Evolutionary conservation across 2,888 invertebrate genomes (phyloP).

Genomic region (Mythimna albipuncta): DNA sequence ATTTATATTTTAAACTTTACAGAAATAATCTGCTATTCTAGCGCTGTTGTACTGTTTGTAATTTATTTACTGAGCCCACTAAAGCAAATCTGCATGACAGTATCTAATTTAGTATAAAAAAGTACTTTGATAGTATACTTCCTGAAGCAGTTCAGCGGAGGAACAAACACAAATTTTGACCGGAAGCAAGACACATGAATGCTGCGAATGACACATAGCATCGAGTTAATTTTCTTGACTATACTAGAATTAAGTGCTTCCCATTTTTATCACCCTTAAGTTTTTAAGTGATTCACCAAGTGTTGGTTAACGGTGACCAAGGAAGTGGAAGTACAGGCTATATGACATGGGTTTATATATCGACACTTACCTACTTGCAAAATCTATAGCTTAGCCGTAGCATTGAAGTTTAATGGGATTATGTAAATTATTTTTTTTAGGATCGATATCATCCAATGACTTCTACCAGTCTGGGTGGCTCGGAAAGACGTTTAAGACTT

Average conservation of each 20-base stretch:
- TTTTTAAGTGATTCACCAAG: slow-evolving; percentile 31
- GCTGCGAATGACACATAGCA: slow-evolving; percentile 40
- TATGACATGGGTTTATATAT: neutral
- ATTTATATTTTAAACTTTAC: neutral
- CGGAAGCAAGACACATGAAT: slow-evolving; percentile 30
- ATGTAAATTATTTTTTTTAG: neutral
- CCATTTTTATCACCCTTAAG: slow-evolving; percentile 40
- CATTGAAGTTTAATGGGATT: neutral
- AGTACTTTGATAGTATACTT: slow-evolving; percentile 14
- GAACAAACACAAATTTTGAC: slow-evolving; percentile 37
- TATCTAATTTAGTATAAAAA: slow-evolving; percentile 3
- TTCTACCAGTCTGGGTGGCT: too few relatives aligned
- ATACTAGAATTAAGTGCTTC: slow-evolving; percentile 37
- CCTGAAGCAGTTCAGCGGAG: slow-evolving; percentile 2
- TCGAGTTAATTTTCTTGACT: slow-evolving; percentile 37
- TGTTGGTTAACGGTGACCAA: neutral
- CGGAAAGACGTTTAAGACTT: too few relatives aligned
- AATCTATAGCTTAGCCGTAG: neutral
- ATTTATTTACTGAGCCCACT: neutral
- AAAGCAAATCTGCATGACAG: neutral
- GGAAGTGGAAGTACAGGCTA: slow-evolving; percentile 2
- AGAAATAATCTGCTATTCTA: neutral
- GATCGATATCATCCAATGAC: too few relatives aligned
- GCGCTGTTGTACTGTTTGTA: neutral
- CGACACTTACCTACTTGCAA: neutral